These are phyloP conservation scores for Cephalotes varians DNA, from an alignment of 2,888 invertebrate genomes.

Conservation along the genomic window DNA sequence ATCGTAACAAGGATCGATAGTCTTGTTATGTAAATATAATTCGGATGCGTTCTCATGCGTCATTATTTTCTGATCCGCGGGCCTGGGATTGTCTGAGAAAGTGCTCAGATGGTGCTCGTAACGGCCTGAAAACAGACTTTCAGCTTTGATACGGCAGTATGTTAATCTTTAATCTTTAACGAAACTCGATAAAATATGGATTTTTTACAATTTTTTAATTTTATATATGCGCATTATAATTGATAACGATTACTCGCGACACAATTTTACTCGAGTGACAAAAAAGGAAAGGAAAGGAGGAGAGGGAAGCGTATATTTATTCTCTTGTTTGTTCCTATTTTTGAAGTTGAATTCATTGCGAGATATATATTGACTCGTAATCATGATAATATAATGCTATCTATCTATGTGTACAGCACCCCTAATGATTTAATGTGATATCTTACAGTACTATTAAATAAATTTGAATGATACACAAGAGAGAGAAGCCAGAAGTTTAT, in stretches of 20 bases:
- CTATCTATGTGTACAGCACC: conserved; percentile 84
- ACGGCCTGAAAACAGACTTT: conserved; percentile 51
- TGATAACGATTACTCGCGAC: conserved; percentile 80
- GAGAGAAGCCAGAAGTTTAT: conserved; percentile 56
- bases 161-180: conserved; percentile 72
- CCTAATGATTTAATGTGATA: conserved; percentile 85
- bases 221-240: conserved; percentile 83
- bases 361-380: conserved; percentile 68
- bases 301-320: conserved; percentile 78
- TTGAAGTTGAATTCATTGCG: conserved; percentile 80
- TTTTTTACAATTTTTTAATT: conserved; percentile 84
- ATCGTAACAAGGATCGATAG: conserved; percentile 61
- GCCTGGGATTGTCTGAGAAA: conserved; percentile 36
- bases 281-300: conserved; percentile 59
- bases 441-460: conserved; percentile 80
- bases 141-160: conserved; percentile 57
- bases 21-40: conserved; percentile 83
- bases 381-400: conserved; percentile 70
- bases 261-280: conserved; percentile 54
- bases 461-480: conserved; percentile 76
- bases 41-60: conserved; percentile 73
- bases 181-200: conserved; percentile 75
- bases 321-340: conserved; percentile 85
- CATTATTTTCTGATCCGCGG: conserved; percentile 50
- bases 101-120: conserved; percentile 63